phyloP scores from a whole-genome alignment of 2,888 invertebrate genomes.

The Deladenus siricidicola region DNA sequence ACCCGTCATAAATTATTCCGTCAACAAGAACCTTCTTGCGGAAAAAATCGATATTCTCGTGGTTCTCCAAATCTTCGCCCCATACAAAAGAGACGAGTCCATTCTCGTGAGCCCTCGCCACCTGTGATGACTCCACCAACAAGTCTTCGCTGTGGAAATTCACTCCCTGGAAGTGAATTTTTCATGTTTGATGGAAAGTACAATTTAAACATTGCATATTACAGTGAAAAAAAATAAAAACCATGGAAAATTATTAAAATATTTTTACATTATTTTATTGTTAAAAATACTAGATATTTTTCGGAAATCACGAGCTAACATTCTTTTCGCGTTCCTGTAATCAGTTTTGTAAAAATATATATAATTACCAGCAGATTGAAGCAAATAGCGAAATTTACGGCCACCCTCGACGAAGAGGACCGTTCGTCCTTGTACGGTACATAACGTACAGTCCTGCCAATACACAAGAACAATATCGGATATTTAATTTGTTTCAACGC shows the following conservation, averaged over 20 bases:
- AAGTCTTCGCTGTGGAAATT: constrained; percentile 82
- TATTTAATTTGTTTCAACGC: constrained; percentile 89
- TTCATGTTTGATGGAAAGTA: too few relatives aligned
- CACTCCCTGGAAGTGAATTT: constrained; percentile 61
- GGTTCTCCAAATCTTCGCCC: constrained; percentile 70
- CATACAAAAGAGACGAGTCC: constrained; percentile 81
- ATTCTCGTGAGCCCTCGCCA: constrained; percentile 64
- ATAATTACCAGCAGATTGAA: constrained; percentile 33
- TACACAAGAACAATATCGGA: constrained; percentile 87
- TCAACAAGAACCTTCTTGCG: constrained; percentile 84
- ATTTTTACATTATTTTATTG: too few relatives aligned
- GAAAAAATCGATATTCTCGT: constrained; percentile 71
- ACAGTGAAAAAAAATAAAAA: too few relatives aligned
- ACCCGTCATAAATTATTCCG: constrained; percentile 89
- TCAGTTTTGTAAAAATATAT: too few relatives aligned
- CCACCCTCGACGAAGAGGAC: constrained; percentile 34
- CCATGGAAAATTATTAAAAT: too few relatives aligned
- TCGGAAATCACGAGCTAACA: background rate
- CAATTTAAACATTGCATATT: too few relatives aligned
- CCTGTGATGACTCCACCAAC: constrained; percentile 65
- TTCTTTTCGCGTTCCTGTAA: too few relatives aligned
- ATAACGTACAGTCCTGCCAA: constrained; percentile 67
- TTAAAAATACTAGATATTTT: too few relatives aligned
- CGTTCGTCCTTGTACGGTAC: constrained; percentile 30
- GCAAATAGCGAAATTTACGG: constrained; percentile 48